Percentiles rank a stretch among this genome's conserved stretches.
Evolutionary conservation across 2,888 invertebrate species (phyloP).

Genomic region (Steinernema carpocapsae): DNA sequence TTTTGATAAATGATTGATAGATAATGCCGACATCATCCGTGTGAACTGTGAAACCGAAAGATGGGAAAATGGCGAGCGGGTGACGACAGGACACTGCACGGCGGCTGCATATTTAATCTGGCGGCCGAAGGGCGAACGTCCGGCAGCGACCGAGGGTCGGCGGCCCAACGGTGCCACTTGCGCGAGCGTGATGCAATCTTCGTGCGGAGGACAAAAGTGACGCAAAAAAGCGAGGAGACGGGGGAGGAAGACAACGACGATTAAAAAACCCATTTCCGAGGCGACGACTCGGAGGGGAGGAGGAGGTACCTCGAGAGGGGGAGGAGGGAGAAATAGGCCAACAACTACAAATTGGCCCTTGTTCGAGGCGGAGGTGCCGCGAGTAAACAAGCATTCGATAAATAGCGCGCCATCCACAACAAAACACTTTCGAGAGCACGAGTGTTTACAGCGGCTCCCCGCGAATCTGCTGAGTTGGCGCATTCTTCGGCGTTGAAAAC

Average conservation of each 20-base stretch:
- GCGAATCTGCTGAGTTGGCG: no score
- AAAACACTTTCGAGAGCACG: slow-evolving; percentile 19
- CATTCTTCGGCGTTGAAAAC: no score
- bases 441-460: slow-evolving; percentile 6
- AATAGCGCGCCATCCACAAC: slow-evolving; percentile 13
- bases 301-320: not conserved
- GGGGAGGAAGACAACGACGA: not conserved
- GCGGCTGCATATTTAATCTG: slow-evolving; percentile 23
- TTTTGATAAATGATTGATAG: slow-evolving; percentile 24
- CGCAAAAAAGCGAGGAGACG: not conserved
- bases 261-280: slow-evolving; percentile 2
- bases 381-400: slow-evolving; percentile 10
- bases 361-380: not conserved
- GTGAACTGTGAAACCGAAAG: not conserved
- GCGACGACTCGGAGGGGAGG: slow-evolving; percentile 6
- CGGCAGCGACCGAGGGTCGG: not conserved
- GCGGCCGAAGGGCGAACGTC: no score
- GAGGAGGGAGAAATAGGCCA: not conserved
- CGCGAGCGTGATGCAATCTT: slow-evolving; percentile 28
- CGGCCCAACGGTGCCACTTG: slow-evolving; percentile 14
- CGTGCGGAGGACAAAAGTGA: not conserved
- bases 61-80: not conserved
- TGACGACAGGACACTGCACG: not conserved
- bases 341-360: not conserved
- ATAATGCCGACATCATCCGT: not conserved